Evolutionary conservation across 2,888 invertebrate genomes (phyloP).

Genomic region (Pedicia rivosa): DNA sequence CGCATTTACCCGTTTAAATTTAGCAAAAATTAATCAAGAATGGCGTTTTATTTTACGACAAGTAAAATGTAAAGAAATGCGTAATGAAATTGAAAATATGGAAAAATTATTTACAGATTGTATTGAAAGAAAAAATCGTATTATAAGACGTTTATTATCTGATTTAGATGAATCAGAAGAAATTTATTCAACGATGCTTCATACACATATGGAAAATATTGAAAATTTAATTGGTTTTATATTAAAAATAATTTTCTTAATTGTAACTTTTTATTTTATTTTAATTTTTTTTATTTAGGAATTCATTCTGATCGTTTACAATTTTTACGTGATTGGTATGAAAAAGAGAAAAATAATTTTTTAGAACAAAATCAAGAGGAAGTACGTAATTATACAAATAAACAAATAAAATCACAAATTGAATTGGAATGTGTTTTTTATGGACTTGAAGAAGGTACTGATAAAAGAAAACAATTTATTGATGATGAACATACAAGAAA

Average conservation of each 20-base stretch:
- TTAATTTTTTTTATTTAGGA: too few species aligned
- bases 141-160: slow-evolving; percentile 42
- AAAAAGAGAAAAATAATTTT: slow-evolving; percentile 36
- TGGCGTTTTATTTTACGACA: slow-evolving; percentile 65
- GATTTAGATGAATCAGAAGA: slow-evolving; percentile 55
- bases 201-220: slow-evolving; percentile 54
- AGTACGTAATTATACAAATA: slow-evolving; percentile 34
- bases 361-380: slow-evolving; percentile 38
- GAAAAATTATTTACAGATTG: slow-evolving; percentile 28
- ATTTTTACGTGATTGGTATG: slow-evolving; percentile 38
- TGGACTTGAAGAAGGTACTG: slow-evolving; percentile 35
- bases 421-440: slow-evolving; percentile 41
- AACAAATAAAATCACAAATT: slow-evolving; percentile 37
- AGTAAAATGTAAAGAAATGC: slow-evolving; percentile 59
- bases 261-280: background rate
- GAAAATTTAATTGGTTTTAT: slow-evolving; percentile 54
- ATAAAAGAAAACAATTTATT: slow-evolving; percentile 23
- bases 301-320: slow-evolving; percentile 29
- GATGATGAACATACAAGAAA: slow-evolving; percentile 32
- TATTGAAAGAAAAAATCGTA: slow-evolving; percentile 49
- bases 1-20: slow-evolving; percentile 57
- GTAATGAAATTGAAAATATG: slow-evolving; percentile 45
- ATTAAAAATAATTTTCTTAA: too few species aligned
- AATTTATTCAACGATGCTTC: slow-evolving; percentile 55
- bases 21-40: slow-evolving; percentile 71